Conservation (phyloP, 1,140 invertebrate genomes). For the Neodiprion virginianus region DNA sequence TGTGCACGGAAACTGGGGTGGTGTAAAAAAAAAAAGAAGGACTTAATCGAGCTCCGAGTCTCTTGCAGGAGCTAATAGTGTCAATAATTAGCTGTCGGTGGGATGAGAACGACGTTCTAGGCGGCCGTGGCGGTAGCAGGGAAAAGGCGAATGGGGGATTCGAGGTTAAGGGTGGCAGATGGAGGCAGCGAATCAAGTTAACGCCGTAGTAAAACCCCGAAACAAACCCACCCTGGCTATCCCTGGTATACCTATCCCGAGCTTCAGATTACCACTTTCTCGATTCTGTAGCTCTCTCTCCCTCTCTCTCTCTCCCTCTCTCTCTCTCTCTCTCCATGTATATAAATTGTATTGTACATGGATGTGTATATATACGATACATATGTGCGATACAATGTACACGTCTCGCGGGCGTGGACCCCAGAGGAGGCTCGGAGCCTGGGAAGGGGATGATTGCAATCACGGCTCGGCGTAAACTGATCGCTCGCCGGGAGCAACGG, state of each 20-base stretch:
- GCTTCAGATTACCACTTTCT: slow-evolving; percentile 42
- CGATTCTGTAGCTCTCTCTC: slow-evolving; percentile 7
- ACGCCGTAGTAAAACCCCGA: slow-evolving; percentile 42
- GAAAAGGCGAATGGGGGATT: slow-evolving; percentile 5
- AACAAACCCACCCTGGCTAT: slow-evolving; percentile 35
- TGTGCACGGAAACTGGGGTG: no score
- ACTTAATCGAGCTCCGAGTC: not conserved
- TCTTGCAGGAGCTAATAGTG: not conserved
- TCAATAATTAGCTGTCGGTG: slow-evolving; percentile 8
- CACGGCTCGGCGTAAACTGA: slow-evolving; percentile 25
- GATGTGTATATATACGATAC: not conserved
- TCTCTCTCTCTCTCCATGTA: not conserved
- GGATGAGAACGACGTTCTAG: not conserved
- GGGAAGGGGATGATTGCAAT: slow-evolving; percentile 22
- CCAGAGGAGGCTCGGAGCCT: slow-evolving; percentile 30
- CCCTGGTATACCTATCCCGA: slow-evolving; percentile 8
- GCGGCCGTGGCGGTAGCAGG: not conserved
- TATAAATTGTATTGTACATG: slow-evolving; percentile 1
- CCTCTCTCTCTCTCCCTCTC: not conserved
- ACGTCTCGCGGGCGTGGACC: slow-evolving; percentile 32
- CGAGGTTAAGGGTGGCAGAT: slow-evolving; percentile 21
- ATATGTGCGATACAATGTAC: not conserved
- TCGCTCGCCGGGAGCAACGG: slow-evolving; percentile 13
- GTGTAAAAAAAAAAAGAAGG: not conserved
- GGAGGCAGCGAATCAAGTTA: slow-evolving; percentile 38